Conservation (phyloP, 2,888 invertebrate species). For the Sphaerophoria rueppellii region DNA sequence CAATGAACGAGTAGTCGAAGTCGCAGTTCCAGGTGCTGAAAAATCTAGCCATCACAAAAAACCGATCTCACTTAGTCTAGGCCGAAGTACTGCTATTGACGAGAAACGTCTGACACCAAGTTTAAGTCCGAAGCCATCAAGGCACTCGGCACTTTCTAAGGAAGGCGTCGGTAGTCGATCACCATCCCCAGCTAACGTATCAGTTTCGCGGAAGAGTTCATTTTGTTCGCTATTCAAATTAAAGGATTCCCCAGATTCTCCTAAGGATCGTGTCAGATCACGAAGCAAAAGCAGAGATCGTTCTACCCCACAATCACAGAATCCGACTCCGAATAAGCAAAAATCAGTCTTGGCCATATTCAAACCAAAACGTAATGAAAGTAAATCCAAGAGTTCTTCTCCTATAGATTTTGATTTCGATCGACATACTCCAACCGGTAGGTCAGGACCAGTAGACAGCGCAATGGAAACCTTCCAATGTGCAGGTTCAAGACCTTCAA, state of each 20-base stretch:
- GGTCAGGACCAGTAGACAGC: conserved; percentile 79
- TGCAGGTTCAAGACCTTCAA: conserved; percentile 78
- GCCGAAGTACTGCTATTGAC: conserved; percentile 78
- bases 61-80: conserved; percentile 85
- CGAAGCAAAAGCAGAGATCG: conserved; percentile 86
- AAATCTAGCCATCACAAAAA: conserved; percentile 82
- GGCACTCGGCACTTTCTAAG: conserved; percentile 77
- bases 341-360: conserved; percentile 88
- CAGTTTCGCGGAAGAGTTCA: conserved; percentile 90
- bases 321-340: conserved; percentile 85
- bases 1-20: conserved; percentile 80
- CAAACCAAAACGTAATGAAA: conserved; percentile 83
- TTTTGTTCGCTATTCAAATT: conserved; percentile 91
- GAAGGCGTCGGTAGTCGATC: conserved; percentile 82
- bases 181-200: conserved; percentile 87
- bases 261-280: conserved; percentile 83
- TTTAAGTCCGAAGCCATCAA: conserved; percentile 83
- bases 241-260: conserved; percentile 83
- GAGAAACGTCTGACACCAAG: conserved; percentile 82
- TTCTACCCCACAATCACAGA: conserved; percentile 81
- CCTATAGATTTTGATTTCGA: conserved; percentile 78
- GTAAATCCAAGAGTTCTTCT: conserved; percentile 82
- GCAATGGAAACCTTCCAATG: conserved; percentile 78
- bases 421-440: conserved; percentile 79
- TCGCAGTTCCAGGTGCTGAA: conserved; percentile 77